phyloP scores from a whole-genome alignment of 2,113 vertebrate species.

The Nettapus auritus region DNA sequence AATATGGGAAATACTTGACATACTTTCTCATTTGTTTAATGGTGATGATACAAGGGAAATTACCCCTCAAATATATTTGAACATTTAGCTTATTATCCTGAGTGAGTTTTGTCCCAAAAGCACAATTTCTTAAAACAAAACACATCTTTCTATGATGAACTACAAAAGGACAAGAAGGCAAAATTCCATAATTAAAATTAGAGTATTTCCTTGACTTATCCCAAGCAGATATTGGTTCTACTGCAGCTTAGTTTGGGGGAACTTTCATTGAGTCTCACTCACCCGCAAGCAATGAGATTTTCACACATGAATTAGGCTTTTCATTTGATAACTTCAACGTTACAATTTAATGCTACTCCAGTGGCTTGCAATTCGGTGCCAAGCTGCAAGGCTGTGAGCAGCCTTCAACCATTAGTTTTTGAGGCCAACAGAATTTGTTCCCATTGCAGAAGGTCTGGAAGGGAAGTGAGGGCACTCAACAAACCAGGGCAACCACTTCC shows the following conservation, averaged over 20 bases:
- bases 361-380: not conserved
- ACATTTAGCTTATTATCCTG: constrained; percentile 67
- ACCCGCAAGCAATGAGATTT: constrained; percentile 63
- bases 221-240: constrained; percentile 16
- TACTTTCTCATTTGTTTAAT: constrained; percentile 62
- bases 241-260: constrained; percentile 50
- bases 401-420: not conserved
- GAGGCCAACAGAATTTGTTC: not conserved
- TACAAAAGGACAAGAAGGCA: constrained; percentile 52
- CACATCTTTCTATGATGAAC: constrained; percentile 61
- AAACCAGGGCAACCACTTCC: not conserved
- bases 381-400: not conserved
- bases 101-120: constrained; percentile 47
- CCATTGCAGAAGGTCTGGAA: not conserved
- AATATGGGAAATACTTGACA: constrained; percentile 47
- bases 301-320: constrained; percentile 70
- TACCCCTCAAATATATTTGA: constrained; percentile 66
- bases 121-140: constrained; percentile 73
- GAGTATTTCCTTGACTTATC: not conserved
- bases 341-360: not conserved
- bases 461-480: not conserved
- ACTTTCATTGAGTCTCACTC: constrained; percentile 60
- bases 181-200: constrained; percentile 57
- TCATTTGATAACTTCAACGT: constrained; percentile 55
- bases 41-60: constrained; percentile 59